phyloP scores from a whole-genome alignment of 2,113 vertebrate species.

The Rhinoptilus africanus region DNA sequence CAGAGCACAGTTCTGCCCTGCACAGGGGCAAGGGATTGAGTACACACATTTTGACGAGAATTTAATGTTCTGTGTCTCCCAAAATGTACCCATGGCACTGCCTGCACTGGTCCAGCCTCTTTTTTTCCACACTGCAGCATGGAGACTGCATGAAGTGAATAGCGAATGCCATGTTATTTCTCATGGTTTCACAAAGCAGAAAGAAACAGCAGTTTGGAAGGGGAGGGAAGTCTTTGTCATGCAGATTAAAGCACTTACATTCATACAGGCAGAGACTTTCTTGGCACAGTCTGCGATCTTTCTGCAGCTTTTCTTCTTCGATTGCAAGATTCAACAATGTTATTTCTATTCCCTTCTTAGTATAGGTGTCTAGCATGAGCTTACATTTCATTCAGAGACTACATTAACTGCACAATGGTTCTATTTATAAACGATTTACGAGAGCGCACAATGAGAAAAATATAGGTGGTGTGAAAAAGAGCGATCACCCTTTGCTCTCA shows the following conservation, averaged over 20 bases:
- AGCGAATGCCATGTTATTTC: neutral
- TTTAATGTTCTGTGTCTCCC: neutral
- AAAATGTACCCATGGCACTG: rapidly evolving
- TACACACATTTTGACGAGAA: neutral
- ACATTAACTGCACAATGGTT: neutral
- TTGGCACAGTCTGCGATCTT: neutral
- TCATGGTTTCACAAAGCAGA: neutral
- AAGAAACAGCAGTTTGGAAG: neutral
- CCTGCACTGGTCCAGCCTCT: neutral
- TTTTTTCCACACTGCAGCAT: neutral
- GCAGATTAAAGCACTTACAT: neutral
- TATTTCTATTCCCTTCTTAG: neutral
- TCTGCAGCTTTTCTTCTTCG: neutral
- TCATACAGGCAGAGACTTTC: neutral
- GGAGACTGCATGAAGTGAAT: neutral
- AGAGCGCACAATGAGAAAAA: neutral
- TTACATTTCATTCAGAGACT: neutral
- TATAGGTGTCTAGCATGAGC: neutral
- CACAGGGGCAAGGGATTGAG: neutral
- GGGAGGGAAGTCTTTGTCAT: neutral
- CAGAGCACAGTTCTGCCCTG: neutral
- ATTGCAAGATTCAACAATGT: neutral
- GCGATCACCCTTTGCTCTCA: neutral
- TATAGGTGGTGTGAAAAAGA: neutral
- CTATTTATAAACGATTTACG: neutral